Conservation (phyloP, 2,888 invertebrate species). For the Eretmocerus hayati region DNA sequence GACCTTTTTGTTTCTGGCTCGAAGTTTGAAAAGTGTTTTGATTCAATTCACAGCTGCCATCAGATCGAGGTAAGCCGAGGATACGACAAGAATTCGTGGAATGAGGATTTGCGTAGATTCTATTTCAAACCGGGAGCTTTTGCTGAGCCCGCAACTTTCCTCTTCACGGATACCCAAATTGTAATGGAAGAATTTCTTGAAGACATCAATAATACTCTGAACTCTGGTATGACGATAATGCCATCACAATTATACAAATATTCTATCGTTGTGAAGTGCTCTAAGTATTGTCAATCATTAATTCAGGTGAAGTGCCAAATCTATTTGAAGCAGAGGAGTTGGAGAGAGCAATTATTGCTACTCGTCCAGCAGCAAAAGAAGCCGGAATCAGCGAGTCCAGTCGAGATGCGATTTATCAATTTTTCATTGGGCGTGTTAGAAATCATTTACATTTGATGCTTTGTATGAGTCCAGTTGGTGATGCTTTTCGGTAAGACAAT, state of each 20-base stretch:
- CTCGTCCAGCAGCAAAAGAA: conserved; percentile 65
- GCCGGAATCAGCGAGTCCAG: conserved; percentile 59
- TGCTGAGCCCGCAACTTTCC: conserved; percentile 71
- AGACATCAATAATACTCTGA: conserved; percentile 86
- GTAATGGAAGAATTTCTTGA: conserved; percentile 85
- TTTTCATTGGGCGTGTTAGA: conserved; percentile 76
- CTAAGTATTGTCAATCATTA: no score
- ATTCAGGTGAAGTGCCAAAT: conserved; percentile 78
- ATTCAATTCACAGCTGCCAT: conserved; percentile 68
- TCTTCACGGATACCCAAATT: conserved; percentile 87
- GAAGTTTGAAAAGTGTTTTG: background rate
- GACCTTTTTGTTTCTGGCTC: no score
- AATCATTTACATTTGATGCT: conserved; percentile 79
- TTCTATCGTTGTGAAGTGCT: conserved; percentile 12
- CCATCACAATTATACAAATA: background rate
- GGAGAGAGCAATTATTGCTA: conserved; percentile 73
- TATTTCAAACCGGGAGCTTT: conserved; percentile 72
- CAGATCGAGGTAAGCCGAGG: conserved; percentile 81
- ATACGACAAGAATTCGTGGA: conserved; percentile 76
- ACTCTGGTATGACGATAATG: conserved; percentile 60
- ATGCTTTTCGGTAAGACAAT: conserved; percentile 62
- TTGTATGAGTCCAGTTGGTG: conserved; percentile 88
- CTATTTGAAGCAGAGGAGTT: conserved; percentile 81
- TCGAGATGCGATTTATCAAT: conserved; percentile 76
- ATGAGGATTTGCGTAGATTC: conserved; percentile 75